Base-by-base conservation (phyloP, 2,113 vertebrate species). In the Beaufortia kweichowensis region DNA sequence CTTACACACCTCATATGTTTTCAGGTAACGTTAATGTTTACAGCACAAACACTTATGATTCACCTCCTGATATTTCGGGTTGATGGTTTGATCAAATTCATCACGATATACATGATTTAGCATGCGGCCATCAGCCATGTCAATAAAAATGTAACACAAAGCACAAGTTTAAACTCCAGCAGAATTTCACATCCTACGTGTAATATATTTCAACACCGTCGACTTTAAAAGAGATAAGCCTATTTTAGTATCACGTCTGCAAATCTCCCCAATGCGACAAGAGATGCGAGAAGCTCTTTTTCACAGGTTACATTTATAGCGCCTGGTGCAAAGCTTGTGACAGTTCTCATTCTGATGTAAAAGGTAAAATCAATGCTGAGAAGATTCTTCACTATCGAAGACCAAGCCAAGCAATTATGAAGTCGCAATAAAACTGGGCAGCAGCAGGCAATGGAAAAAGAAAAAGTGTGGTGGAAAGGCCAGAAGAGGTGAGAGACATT, bases 251-350 rank as follows among this genome's bases (percentile, higher is more conserved):
- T 28, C 72, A 66, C 64, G 64, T 80, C 83, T 78, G 64, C 48
- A 53, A 84, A 79, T 69, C 69, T 69, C 62, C 73, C 80, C 74
- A 60, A 82, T 73, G 56, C 57, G 76, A 63, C 62, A 19, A 77
- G 74, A 79, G 60, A 76, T 59, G 68, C 76, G 70, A 69, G 61
- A n/a, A 65, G 81, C 63, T 70, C 61, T 39, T 76, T 76, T 77
- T 82, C 65, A 68, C 63, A 80, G 77, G 75, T 80, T 85, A 64
- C 78, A 75, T 76, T 83, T 81, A 81, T 76, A 82, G 75, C 14
- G 63, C 35, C 66, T 81, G 75, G 68, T 80, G 77, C 48, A 59
- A 81, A 82, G 63, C 31, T n/a, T 75, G 79, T 81, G 79, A 80
- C 75, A 71, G 66, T 65, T 61, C 43, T 76, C 65, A 71, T 63